Evolutionary conservation across 1,140 invertebrate species (phyloP), one percentile per base, ranked within the genome.

Genomic region (Mercenaria mercenaria): DNA sequence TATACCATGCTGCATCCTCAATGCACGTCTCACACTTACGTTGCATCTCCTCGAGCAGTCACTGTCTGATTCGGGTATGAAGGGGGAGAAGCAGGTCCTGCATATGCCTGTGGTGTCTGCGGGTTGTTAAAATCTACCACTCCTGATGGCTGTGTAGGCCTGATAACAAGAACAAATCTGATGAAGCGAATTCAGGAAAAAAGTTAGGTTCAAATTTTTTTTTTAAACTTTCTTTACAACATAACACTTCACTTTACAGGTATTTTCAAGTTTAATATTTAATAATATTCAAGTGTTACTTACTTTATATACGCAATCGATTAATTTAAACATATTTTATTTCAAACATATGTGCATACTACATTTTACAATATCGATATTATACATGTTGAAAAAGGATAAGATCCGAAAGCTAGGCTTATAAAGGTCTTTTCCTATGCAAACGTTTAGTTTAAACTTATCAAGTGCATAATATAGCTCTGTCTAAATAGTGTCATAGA

Each of bases 11-110:
- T 26, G 76, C 8, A 52, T 79, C 76, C 76, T 52, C 26, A 32
- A n/a, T 41, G 69, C 20, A 34, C 50, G 26, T 79, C 76, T 32
- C 47, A 79, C 76, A 82, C 80, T 82, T 67, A 82, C 80, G 41
- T 82, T 39, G 80, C 56, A 67, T 67, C 79, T 61, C 59, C 43
- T 29, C 13, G 34, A 0, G 80, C 6, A 39, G 56, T 26, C 13
- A 82, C 8, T 0, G 59, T 4, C 23, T 64, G 56, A n/a, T 29
- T 67, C 15, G 56, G 34, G 29, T n/a, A 43, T 0, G 59, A 64
- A 26, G 52, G 52, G 2, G 80, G 80, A 10, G 80, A 82, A 13
- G 39, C 76, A 1, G 76, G 76, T 52, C 76, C 47, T 2, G 47
- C 0, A 20, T 32, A 64, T 82, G 79, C 52, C 47, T 64, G 52